These are phyloP conservation scores for Clytia hemisphaerica DNA, from an alignment of 30 jellyfish, hydroid and myxozoan genomes.

Conservation along the genomic window DNA sequence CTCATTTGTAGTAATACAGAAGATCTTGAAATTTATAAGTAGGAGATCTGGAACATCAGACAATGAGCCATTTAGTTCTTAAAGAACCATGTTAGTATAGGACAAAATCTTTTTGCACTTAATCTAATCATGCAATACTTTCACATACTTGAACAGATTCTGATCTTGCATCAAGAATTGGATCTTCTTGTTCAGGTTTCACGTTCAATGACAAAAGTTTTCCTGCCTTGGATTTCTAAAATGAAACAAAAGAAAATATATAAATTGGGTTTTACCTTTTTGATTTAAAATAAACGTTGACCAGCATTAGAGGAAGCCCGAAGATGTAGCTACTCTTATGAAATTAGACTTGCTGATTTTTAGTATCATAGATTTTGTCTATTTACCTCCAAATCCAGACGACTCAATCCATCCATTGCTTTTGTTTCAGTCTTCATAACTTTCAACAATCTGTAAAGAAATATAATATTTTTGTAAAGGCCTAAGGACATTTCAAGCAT, in stretches of 20 bases:
- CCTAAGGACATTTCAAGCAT: background rate
- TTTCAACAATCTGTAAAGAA: conserved; percentile 5
- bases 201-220: conserved; percentile 50
- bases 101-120: too few relatives aligned
- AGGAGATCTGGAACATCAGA: too few relatives aligned
- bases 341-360: too few relatives aligned
- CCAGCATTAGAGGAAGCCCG: too few relatives aligned
- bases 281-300: too few relatives aligned
- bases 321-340: too few relatives aligned
- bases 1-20: too few relatives aligned
- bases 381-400: conserved; percentile 32
- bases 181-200: conserved; percentile 44
- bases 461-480: background rate
- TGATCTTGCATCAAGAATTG: conserved; percentile 70
- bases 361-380: background rate
- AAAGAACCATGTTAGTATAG: too few relatives aligned
- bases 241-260: background rate
- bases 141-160: conserved; percentile 78
- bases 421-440: conserved; percentile 24
- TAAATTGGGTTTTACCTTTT: too few relatives aligned
- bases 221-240: conserved; percentile 47
- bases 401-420: conserved; percentile 3
- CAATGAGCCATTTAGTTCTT: too few relatives aligned
- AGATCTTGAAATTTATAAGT: too few relatives aligned
- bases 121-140: too few relatives aligned